Base-by-base conservation (phyloP, 2,113 vertebrate genomes). In the Pseudorasbora parva region DNA sequence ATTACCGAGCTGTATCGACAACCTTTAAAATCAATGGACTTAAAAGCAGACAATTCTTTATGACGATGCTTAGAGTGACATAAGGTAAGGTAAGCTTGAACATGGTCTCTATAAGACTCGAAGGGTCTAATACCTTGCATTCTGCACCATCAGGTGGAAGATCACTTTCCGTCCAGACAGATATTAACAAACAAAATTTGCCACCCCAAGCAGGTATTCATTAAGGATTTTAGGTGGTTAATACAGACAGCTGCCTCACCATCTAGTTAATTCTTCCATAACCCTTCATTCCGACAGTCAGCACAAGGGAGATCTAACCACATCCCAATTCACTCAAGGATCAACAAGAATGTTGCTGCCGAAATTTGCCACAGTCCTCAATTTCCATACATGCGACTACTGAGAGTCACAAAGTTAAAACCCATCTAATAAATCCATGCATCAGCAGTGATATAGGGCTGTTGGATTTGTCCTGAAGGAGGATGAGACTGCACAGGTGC, bases 151-250 rank as follows among this genome's bases (percentile, higher is more conserved):
- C 51, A 19, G 17, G 51, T 21, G 17, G 30, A 21, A 66, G 8
- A 41, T 2, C 17, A 68, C 17, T 21, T 68, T 37, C 64, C 37
- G 8, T 17, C 64, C 64, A 68, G 30, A 19, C 30, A 21, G 8
- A 37, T 19, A 92, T 93, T 92, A 93, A 86, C 77, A 2, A 74
- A 8, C 23, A 19, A 19, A 3, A 74, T 17, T 72, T 72, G 11
- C 43, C 4, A 23, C 12, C 11, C 1, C 25, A 66, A 19, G 8
- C 30, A 66, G 27, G 15, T 19, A 64, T 33, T 37, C 64, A n/a
- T 68, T 68, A n/a, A 37, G 4, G 3, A 68, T 21, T 68, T 41
- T 68, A 37, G 8, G 7, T 37, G 30, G 64, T 68, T 37, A 37
- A 66, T 30, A 19, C 8, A 33, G 15, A 66, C 27, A 8, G n/a